Percentiles rank a stretch among this genome's conserved stretches.
phyloP scores from a whole-genome alignment of 2,888 invertebrate species.

The Agrotis ipsilon region DNA sequence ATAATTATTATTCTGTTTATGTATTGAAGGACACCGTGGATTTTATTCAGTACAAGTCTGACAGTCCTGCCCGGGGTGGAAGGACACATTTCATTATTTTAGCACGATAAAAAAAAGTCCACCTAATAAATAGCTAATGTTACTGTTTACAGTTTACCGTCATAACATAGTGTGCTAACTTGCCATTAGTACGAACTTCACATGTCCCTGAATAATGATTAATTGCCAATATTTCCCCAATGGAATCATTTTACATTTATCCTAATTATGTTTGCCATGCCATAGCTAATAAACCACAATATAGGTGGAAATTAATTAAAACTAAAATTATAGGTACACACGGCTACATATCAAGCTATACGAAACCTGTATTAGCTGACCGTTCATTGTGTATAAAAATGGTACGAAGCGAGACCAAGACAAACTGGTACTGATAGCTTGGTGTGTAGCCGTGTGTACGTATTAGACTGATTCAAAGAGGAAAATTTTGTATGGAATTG shows the following conservation, averaged over 20 bases:
- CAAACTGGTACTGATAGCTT: no score
- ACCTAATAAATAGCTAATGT: background rate
- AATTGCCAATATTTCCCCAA: constrained; percentile 38
- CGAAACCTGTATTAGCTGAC: no score
- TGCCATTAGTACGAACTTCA: constrained; percentile 17
- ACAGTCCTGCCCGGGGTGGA: no score
- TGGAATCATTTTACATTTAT: constrained; percentile 34
- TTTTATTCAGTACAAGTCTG: no score
- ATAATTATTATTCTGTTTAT: no score
- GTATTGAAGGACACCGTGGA: no score
- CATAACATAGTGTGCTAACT: constrained; percentile 31
- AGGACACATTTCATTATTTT: no score
- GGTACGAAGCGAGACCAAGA: no score
- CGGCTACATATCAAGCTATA: no score
- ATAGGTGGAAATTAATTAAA: constrained; percentile 15
- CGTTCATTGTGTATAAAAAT: no score
- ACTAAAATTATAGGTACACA: constrained; percentile 12
- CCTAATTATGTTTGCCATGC: constrained; percentile 39
- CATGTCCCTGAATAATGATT: constrained; percentile 35
- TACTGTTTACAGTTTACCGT: background rate
- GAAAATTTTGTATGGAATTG: constrained; percentile 12
- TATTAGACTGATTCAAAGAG: background rate
- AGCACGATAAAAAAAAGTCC: background rate
- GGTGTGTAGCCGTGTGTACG: no score
- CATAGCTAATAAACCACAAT: constrained; percentile 12